Conservation (phyloP, 2,113 vertebrate species). For the Elephantulus edwardii region DNA sequence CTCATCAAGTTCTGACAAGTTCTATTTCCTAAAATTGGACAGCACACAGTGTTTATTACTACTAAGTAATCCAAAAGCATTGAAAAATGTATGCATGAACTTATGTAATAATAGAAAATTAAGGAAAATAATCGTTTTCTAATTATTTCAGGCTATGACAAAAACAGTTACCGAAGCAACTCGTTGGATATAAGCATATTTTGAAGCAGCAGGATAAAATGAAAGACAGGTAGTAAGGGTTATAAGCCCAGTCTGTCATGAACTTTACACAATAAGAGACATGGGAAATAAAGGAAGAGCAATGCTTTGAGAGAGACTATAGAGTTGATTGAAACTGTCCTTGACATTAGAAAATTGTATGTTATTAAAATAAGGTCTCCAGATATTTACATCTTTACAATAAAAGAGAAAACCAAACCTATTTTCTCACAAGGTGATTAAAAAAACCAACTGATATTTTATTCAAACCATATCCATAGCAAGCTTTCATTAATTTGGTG, state of each 20-base stretch:
- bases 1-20: not conserved
- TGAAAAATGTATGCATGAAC: not conserved
- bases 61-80: not conserved
- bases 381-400: not conserved
- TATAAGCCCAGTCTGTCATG: constrained; percentile 75
- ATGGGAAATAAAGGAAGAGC: constrained; percentile 47
- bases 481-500: constrained; percentile 31
- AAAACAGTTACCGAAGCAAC: not conserved
- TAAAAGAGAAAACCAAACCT: constrained; percentile 29
- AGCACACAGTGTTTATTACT: not conserved
- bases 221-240: constrained; percentile 76
- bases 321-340: constrained; percentile 13
- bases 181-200: constrained; percentile 51
- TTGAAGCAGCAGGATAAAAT: constrained; percentile 72
- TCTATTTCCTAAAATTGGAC: not conserved
- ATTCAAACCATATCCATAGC: constrained; percentile 35
- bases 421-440: constrained; percentile 47
- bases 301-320: constrained; percentile 2
- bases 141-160: not conserved
- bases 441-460: constrained; percentile 51
- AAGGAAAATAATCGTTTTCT: not conserved
- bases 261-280: constrained; percentile 72
- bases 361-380: constrained; percentile 24
- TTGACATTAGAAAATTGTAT: constrained; percentile 13
- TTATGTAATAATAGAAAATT: constrained; percentile 11